Percentiles rank a stretch among this genome's conserved stretches.
Evolutionary conservation across 2,113 vertebrate species (phyloP).

Genomic region (Orcinus orca): DNA sequence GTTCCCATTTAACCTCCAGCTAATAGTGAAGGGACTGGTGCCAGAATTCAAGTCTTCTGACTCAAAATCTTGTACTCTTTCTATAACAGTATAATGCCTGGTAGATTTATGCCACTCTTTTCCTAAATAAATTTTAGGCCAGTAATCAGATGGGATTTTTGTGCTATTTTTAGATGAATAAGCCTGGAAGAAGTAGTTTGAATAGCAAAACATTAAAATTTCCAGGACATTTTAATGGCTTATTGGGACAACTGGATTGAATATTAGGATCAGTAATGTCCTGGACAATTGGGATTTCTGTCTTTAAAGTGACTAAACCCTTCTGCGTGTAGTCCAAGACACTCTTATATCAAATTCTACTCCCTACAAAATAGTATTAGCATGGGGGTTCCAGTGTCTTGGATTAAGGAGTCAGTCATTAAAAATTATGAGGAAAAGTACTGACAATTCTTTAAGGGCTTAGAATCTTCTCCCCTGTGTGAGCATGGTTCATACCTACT

Average conservation of each 20-base stretch:
- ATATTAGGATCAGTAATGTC: not conserved
- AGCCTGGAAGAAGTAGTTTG: not conserved
- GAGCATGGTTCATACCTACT: not conserved
- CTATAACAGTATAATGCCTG: not conserved
- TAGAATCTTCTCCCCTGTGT: not conserved
- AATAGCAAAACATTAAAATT: slow-evolving; percentile 1
- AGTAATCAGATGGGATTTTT: not conserved
- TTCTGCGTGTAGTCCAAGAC: not conserved
- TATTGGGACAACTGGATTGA: not conserved
- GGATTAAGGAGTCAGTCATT: not conserved
- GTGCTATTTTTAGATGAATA: not conserved
- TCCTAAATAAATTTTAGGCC: not conserved
- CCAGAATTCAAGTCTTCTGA: not conserved
- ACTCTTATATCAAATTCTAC: not conserved
- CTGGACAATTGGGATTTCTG: not conserved
- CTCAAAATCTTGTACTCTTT: not conserved
- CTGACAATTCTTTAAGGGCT: not conserved
- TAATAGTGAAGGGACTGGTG: not conserved
- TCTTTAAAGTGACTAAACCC: not conserved
- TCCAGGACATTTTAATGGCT: not conserved
- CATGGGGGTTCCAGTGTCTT: not conserved
- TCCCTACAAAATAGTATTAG: not conserved
- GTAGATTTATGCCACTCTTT: not conserved
- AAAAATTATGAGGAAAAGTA: not conserved
- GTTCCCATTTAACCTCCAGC: not conserved